These are phyloP conservation scores for Cepphus grylle DNA, from an alignment of 2,113 vertebrate genomes.

Conservation along the genomic window DNA sequence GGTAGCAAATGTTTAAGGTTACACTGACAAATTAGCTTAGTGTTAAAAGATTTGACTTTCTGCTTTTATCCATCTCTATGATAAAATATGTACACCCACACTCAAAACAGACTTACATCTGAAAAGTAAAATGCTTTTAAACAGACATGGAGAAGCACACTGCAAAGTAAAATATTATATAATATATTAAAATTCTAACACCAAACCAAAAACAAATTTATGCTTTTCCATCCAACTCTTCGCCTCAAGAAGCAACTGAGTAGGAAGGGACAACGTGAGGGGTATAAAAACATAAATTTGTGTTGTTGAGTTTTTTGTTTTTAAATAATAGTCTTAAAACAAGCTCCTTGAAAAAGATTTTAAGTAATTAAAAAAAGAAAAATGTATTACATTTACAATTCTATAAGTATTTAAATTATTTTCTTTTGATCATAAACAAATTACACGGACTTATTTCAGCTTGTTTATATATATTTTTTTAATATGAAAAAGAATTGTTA, in stretches of 20 bases:
- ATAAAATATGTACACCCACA: background rate
- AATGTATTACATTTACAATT: background rate
- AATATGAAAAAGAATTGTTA: background rate
- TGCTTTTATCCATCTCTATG: background rate
- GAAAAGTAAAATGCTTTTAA: background rate
- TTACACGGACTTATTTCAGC: background rate
- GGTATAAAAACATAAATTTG: background rate
- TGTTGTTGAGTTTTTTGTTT: background rate
- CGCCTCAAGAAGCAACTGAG: background rate
- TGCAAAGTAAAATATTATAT: background rate
- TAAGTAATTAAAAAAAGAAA: background rate
- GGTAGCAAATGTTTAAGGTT: conserved; percentile 54
- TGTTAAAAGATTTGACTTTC: background rate
- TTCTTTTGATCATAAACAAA: background rate
- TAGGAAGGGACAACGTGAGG: background rate
- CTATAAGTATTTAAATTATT: background rate
- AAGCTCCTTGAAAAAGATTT: background rate
- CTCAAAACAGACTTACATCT: background rate
- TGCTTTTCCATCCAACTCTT: background rate
- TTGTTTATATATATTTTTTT: background rate
- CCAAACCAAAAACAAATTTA: background rate
- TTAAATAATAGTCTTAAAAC: background rate
- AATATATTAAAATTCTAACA: background rate
- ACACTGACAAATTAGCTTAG: conserved; percentile 5
- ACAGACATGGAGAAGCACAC: background rate